phyloP scores from a whole-genome alignment of 2,797 vertebrate species.

The Sebastes ruberrimus region DNA sequence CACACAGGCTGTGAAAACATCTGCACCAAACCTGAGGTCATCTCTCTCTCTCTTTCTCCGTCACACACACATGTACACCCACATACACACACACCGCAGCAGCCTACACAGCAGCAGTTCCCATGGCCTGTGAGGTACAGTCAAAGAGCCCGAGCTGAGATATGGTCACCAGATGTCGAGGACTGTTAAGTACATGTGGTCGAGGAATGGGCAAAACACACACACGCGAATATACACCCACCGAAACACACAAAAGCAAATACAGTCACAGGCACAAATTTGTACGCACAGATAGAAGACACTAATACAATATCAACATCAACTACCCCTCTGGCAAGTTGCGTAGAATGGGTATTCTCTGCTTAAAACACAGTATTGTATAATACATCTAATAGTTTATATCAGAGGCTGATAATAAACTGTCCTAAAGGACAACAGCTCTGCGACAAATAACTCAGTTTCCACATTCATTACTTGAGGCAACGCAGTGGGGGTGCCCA shows the following conservation, averaged over 20 bases:
- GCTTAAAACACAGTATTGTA: not conserved
- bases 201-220: constrained; percentile 40
- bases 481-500: not conserved
- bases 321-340: not conserved
- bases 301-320: not conserved
- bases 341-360: too few species aligned
- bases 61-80: not conserved
- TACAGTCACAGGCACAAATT: constrained; percentile 1
- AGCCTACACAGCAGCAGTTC: constrained; percentile 54
- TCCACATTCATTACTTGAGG: constrained; percentile 8
- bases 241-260: constrained; percentile 6
- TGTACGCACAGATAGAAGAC: constrained; percentile 18
- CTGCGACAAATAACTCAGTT: not conserved
- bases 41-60: not conserved
- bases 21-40: constrained; percentile 41
- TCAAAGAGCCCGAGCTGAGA: constrained; percentile 10
- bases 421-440: not conserved
- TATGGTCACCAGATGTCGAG: constrained; percentile 69
- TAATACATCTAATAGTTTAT: not conserved
- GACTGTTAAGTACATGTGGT: constrained; percentile 58
- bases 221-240: not conserved
- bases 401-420: not conserved
- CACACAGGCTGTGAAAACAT: constrained; percentile 39
- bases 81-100: not conserved
- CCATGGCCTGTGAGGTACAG: constrained; percentile 54